These are phyloP conservation scores for Callipepla californica DNA, from an alignment of 2,113 vertebrate species.

Conservation along the genomic window DNA sequence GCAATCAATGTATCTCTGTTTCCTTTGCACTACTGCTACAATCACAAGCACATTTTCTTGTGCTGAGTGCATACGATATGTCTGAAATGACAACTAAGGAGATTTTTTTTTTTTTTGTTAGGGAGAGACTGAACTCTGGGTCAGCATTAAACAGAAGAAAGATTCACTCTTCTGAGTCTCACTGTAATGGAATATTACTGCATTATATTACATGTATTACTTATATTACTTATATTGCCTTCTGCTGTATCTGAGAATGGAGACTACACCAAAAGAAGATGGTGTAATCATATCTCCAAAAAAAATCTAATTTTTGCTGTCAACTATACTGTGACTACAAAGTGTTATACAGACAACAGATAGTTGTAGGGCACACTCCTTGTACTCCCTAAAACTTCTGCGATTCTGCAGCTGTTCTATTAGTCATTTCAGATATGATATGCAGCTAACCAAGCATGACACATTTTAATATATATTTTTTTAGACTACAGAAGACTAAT, in stretches of 20 bases:
- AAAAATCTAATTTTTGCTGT: background rate
- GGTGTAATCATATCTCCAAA: background rate
- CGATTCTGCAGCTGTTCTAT: background rate
- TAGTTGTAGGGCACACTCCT: background rate
- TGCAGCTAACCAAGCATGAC: rapidly evolving
- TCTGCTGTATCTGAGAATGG: background rate
- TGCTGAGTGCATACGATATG: rapidly evolving
- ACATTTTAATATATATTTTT: background rate
- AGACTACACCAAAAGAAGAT: rapidly evolving
- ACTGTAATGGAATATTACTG: background rate
- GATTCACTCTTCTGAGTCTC: background rate
- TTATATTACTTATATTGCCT: background rate
- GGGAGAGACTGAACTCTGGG: background rate
- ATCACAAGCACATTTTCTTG: rapidly evolving
- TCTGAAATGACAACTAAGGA: rapidly evolving
- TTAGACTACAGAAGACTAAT: background rate
- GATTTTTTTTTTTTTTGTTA: background rate
- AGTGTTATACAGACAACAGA: background rate
- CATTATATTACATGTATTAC: background rate
- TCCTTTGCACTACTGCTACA: rapidly evolving
- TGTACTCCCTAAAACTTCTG: background rate
- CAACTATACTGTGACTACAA: background rate
- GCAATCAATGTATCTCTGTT: rapidly evolving
- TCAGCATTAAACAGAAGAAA: background rate
- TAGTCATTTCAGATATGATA: background rate